Percentiles rank a stretch among this genome's conserved stretches.
phyloP scores from a whole-genome alignment of 1,140 invertebrate species.

The Bombus superbus region DNA sequence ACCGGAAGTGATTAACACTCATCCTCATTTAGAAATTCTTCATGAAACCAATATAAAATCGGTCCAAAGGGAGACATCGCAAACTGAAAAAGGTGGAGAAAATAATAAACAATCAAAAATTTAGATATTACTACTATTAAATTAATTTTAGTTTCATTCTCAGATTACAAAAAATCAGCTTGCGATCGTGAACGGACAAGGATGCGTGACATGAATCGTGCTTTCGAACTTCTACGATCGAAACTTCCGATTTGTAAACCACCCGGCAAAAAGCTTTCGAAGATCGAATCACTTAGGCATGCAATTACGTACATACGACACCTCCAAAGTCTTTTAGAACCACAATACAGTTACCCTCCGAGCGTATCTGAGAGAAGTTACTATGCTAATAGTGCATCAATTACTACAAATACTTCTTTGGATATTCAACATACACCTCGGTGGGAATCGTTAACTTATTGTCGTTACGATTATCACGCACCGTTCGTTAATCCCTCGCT shows the following conservation, averaged over 20 bases:
- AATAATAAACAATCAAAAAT: background rate
- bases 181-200: conserved; percentile 92
- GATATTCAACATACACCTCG: conserved; percentile 75
- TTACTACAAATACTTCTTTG: conserved; percentile 55
- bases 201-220: conserved; percentile 95
- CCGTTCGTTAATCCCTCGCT: conserved; percentile 68
- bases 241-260: conserved; percentile 91
- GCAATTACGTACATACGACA: conserved; percentile 92
- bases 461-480: conserved; percentile 79
- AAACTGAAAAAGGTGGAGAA: conserved; percentile 78
- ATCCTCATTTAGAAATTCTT: conserved; percentile 78
- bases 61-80: conserved; percentile 77
- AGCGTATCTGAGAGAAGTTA: conserved; percentile 68
- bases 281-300: conserved; percentile 92
- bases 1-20: conserved; percentile 76
- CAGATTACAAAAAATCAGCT: conserved; percentile 93
- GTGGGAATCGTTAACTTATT: conserved; percentile 80
- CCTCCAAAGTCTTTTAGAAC: conserved; percentile 86
- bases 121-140: background rate
- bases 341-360: conserved; percentile 74
- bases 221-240: conserved; percentile 90
- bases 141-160: conserved; percentile 56
- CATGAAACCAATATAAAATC: conserved; percentile 77
- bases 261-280: conserved; percentile 94
- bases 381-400: conserved; percentile 38